Evolutionary conservation across 2,888 invertebrate genomes (phyloP).

Genomic region (Lasius fuliginosus): DNA sequence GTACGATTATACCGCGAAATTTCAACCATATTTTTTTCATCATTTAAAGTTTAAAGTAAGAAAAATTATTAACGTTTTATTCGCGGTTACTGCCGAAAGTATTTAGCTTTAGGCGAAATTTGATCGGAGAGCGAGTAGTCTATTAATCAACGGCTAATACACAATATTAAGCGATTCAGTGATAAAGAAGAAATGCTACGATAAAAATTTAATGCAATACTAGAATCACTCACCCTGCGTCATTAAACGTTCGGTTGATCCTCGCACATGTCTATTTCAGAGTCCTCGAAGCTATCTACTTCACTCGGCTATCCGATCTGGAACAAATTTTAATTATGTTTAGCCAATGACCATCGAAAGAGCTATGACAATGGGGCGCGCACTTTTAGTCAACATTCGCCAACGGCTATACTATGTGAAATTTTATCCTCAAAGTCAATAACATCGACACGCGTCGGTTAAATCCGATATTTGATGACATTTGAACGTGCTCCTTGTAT

Average conservation of each 20-base stretch:
- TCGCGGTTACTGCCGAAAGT: background rate
- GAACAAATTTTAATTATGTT: constrained; percentile 55
- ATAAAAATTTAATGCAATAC: background rate
- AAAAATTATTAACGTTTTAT: background rate
- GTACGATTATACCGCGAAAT: background rate
- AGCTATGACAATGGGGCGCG: background rate
- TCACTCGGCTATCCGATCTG: constrained; percentile 53
- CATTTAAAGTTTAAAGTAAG: background rate
- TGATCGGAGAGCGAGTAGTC: background rate
- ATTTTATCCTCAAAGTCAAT: constrained; percentile 47
- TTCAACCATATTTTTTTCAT: background rate
- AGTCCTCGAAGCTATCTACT: constrained; percentile 59
- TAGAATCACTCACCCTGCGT: constrained; percentile 66
- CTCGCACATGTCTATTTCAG: constrained; percentile 70
- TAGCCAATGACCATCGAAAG: constrained; percentile 8
- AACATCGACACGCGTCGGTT: constrained; percentile 3
- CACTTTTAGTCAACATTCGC: constrained; percentile 16
- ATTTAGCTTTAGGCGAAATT: background rate
- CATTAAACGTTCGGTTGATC: constrained; percentile 64
- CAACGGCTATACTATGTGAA: constrained; percentile 8
- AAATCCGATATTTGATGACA: constrained; percentile 44
- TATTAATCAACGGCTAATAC: background rate
- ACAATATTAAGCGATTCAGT: background rate
- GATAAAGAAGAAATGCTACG: background rate
- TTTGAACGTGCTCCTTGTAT: constrained; percentile 33